These are phyloP conservation scores for Ornithorhynchus anatinus DNA, from an alignment of 2,113 vertebrate species.

Conservation along the genomic window DNA sequence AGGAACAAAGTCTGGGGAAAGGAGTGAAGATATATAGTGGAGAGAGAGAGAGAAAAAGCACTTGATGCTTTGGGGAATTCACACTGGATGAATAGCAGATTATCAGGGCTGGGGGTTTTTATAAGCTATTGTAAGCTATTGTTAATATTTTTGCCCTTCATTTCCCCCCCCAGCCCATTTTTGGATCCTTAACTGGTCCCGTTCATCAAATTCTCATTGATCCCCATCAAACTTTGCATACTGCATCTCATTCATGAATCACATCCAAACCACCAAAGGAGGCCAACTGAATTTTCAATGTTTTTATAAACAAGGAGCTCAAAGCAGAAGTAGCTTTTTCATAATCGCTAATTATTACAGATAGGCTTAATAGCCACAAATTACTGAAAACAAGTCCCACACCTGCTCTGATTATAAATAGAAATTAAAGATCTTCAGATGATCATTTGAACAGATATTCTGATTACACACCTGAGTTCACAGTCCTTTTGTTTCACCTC, in stretches of 20 bases:
- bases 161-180: background rate
- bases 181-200: constrained; percentile 24
- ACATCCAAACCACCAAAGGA: background rate
- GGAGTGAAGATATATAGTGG: no score
- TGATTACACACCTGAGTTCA: constrained; percentile 45
- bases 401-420: constrained; percentile 34
- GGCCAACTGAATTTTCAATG: constrained; percentile 1
- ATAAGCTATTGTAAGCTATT: no score
- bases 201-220: constrained; percentile 3
- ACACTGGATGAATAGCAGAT: no score
- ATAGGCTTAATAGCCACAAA: constrained; percentile 50
- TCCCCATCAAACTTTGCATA: constrained; percentile 7
- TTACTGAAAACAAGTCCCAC: constrained; percentile 43
- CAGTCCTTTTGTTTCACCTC: constrained; percentile 44
- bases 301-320: constrained; percentile 38
- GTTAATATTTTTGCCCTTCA: no score
- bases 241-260: constrained; percentile 17
- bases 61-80: no score
- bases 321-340: constrained; percentile 40
- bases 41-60: no score
- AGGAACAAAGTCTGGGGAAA: no score
- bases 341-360: constrained; percentile 44
- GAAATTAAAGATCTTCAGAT: constrained; percentile 17
- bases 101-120: no score
- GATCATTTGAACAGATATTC: constrained; percentile 23